Evolutionary conservation across 2,113 vertebrate species (phyloP).

Genomic region (Dromaius novaehollandiae): DNA sequence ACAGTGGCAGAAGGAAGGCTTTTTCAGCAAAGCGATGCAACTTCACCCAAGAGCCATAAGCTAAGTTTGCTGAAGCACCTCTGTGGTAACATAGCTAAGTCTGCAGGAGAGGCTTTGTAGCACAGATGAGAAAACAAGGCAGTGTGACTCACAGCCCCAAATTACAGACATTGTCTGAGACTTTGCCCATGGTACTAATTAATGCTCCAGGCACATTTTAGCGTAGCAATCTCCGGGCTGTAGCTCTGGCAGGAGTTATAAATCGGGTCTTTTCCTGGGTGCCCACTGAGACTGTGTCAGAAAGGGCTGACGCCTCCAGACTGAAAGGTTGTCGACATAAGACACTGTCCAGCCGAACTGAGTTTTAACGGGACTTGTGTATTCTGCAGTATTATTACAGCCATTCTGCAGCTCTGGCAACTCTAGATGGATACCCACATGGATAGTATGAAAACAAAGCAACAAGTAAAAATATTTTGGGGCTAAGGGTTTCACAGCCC

Average conservation of each 20-base stretch:
- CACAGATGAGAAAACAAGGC: neutral
- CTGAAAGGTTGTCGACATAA: slow-evolving; percentile 7
- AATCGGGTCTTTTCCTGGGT: neutral
- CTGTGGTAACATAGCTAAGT: neutral
- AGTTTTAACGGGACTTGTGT: neutral
- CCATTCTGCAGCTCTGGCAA: neutral
- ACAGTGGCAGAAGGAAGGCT: neutral
- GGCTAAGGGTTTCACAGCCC: neutral
- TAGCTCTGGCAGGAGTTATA: neutral
- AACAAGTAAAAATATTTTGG: neutral
- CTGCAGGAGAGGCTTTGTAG: neutral
- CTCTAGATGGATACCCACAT: neutral
- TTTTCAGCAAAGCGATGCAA: neutral
- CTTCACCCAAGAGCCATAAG: neutral
- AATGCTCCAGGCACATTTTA: neutral
- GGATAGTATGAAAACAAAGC: neutral
- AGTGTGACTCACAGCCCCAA: neutral
- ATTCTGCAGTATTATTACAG: neutral
- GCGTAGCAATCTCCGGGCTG: neutral
- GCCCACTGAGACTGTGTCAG: neutral
- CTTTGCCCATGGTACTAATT: neutral
- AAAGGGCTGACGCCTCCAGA: neutral
- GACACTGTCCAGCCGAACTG: neutral
- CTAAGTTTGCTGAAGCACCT: neutral
- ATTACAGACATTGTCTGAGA: neutral